Base-by-base conservation (phyloP, 1,140 invertebrate species). In the Pseudoatta argentina region DNA sequence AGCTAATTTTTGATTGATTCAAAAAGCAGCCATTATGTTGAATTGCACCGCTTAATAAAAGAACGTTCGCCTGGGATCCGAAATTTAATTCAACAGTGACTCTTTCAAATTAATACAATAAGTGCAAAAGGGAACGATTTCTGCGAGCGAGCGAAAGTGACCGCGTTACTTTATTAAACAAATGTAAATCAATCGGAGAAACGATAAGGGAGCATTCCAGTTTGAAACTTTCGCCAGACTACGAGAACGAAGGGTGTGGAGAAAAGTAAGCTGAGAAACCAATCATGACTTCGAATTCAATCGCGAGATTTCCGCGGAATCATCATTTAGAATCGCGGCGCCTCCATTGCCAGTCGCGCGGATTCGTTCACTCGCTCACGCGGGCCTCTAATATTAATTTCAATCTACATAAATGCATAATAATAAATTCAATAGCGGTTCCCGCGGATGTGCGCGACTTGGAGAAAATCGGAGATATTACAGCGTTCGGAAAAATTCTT, bases 341-440 rank as follows among this genome's bases (percentile, higher is more conserved):
- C 3, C 75, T 64, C 21, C 34, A 57, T n/a, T 4, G 30, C 24
- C 39, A 34, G 30, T 4, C 53, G 66, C 30, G 66, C 27, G 44
- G 48, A 83, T 75, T 27, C 53, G 39, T 44, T 44, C 8, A 14
- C 18, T 18, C 27, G 27, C 39, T 14, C 34, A 55, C 12, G 44
- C 63, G 57, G 34, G 3, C 14, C 24, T 30, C 72, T 78, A 82
- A 89, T 90, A 90, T 90, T 90, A 90, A 90, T 90, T 87, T 79
- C 78, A 75, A 90, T 90, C 87, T 90, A 79, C 86, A 90, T 90
- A 91, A 91, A 91, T 91, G 89, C 63, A 89, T 89, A 89, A 89
- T 87, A 89, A 91, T 89, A 88, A 87, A 89, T 86, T 87, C 86
- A 87, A 67, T 55, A 72, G 27, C 51, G 63, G 53, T 48, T 39